Conservation (phyloP, 2,888 invertebrate species). For the Lasioglossum malachurum region DNA sequence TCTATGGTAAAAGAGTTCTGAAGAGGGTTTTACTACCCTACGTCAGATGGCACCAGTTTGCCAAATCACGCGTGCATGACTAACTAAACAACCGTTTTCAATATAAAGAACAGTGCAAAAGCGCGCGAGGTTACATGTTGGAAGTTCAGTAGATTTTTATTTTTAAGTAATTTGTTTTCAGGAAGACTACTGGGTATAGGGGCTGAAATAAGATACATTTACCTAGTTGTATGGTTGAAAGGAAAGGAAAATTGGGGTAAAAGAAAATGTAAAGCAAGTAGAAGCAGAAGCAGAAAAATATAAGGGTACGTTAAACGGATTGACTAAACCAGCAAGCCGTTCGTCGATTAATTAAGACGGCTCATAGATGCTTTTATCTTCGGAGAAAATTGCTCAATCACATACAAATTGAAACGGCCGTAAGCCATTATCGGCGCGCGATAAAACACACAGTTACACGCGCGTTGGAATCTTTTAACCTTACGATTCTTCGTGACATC, state of each 20-base stretch:
- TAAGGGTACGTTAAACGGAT: background rate
- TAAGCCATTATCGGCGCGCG: background rate
- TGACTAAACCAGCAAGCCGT: background rate
- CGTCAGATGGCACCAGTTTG: background rate
- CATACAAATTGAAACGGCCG: slow-evolving; percentile 3
- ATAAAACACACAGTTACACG: background rate
- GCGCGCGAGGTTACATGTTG: background rate
- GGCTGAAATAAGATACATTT: background rate
- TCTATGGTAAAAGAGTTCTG: background rate
- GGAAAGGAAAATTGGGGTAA: background rate
- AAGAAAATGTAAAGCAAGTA: background rate
- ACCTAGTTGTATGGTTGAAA: background rate
- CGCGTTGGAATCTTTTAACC: background rate
- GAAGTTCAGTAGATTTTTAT: background rate
- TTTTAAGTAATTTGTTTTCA: too few species aligned
- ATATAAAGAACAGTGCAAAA: background rate
- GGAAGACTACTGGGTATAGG: too few species aligned
- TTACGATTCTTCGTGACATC: background rate
- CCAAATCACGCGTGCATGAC: background rate
- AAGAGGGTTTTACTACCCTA: background rate
- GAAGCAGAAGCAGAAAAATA: background rate
- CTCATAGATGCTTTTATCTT: background rate
- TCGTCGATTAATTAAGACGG: background rate
- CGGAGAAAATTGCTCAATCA: background rate
- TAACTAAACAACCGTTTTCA: background rate